Base-by-base conservation (phyloP, 2,797 vertebrate genomes). In the Labeo calbasu region DNA sequence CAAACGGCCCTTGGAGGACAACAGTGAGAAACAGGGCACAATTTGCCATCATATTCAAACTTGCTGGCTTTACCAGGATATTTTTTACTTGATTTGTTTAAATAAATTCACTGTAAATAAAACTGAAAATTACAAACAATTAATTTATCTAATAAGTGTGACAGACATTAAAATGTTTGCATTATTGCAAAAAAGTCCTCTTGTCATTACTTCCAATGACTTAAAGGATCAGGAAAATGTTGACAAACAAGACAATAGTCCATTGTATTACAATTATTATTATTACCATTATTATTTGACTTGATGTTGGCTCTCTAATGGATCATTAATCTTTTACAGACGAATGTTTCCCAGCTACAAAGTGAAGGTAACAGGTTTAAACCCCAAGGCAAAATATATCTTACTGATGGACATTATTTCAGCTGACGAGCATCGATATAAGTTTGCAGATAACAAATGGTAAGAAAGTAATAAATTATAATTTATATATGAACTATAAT, bases 291-390 rank as follows among this genome's bases (percentile, higher is more conserved):
- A n/a, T 53, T 43, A 36, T n/a, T 19, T 1, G 11, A 28, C 3
- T 72, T 79, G 46, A n/a, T 32, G 23, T 53, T 46, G 19, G 10
- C 13, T 53, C n/a, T 28, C 19, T 79, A 36, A 77, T 32, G 4
- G 14, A 83, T 83, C 4, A 40, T 84, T 14, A 84, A 0, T 79
- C 51, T 50, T 69, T 59, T 87, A 23, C 83, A 99, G 98, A 92
- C 94, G 98, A 50, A 99, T 99, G 98, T 99, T 99, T 89, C 98
- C 98, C 83, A 97, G 98, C 89, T 99, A 98, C 93, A 99, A 98
- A 92, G 97, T 99, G 89, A 99, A 99, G 94, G 98, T 99, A 86
- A 97, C 97, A 1, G 98, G 98, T 66, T 95, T 99, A 32, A 98
- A 99, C 88, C 97, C 97, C 43, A 99, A 98, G 93, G 98, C 98